A percentile compares a stretch with the other conserved stretches of the same genome.
Conservation (phyloP, 2,888 invertebrate species). For the Dorcus hopei region DNA sequence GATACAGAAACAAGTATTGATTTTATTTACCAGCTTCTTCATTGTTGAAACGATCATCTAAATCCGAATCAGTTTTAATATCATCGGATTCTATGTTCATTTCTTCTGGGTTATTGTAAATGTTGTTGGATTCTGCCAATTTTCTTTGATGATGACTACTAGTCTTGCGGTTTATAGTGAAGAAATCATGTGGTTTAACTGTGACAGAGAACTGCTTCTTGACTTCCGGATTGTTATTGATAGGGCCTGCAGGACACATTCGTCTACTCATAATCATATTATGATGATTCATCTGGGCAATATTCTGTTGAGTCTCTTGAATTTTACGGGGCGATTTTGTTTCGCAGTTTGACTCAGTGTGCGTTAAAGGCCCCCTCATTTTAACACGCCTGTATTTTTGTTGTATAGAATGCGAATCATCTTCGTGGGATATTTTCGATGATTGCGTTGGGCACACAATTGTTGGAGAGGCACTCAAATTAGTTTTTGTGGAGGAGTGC, state of each 20-base stretch:
- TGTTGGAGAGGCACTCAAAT: background rate
- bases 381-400: background rate
- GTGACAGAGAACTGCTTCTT: constrained; percentile 2
- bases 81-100: constrained; percentile 13
- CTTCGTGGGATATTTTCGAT: background rate
- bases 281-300: background rate
- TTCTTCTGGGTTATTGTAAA: background rate
- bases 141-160: constrained; percentile 1
- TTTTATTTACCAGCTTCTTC: background rate
- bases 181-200: constrained; percentile 9
- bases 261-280: background rate
- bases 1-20: no score
- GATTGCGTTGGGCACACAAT: background rate
- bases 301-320: background rate
- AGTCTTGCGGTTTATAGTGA: constrained; percentile 4
- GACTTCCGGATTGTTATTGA: background rate
- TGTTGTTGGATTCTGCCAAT: background rate
- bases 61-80: constrained; percentile 16
- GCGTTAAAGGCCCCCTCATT: background rate
- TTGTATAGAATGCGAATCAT: background rate
- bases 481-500: background rate
- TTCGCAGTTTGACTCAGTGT: background rate
- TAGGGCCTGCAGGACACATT: background rate
- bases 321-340: background rate
- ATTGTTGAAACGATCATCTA: constrained; percentile 13